phyloP scores from a whole-genome alignment of 2,888 invertebrate genomes.

The Dryomyza anilis region DNA sequence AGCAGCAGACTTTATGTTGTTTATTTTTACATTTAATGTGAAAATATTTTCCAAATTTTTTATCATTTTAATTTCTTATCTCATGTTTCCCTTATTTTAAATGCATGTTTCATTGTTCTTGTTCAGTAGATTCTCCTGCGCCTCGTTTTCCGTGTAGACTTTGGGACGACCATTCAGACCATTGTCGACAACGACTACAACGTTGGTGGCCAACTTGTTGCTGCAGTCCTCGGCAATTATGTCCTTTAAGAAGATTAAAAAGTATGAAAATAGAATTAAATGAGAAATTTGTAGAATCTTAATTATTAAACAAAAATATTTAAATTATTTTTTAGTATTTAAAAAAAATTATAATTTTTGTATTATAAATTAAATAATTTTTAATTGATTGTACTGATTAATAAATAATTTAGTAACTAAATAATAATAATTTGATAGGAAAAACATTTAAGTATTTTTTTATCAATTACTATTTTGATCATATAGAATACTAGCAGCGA shows the following conservation, averaged over 20 bases:
- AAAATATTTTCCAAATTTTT: too few relatives aligned
- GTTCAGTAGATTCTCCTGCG: constrained; percentile 46
- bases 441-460: too few relatives aligned
- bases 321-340: neutral
- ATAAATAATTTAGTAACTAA: neutral
- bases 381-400: too few relatives aligned
- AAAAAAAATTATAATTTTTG: too few relatives aligned
- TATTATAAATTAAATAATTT: too few relatives aligned
- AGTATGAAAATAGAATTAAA: constrained; percentile 3
- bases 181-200: constrained; percentile 56
- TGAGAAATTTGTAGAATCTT: neutral
- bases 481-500: too few relatives aligned
- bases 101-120: constrained; percentile 55
- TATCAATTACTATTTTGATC: too few relatives aligned
- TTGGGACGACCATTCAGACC: constrained; percentile 48
- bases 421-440: neutral
- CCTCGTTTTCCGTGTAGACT: constrained; percentile 48
- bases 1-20: neutral
- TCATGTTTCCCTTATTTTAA: constrained; percentile 37
- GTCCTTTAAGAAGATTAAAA: constrained; percentile 35
- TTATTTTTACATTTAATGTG: too few relatives aligned
- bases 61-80: too few relatives aligned
- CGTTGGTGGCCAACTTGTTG: constrained; percentile 47
- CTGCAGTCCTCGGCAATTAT: constrained; percentile 41
- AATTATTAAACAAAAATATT: neutral